Percentiles rank a stretch among this genome's conserved stretches.
These are phyloP conservation scores for Bujurquina vittata DNA, from an alignment of 2,113 vertebrate species.

Conservation along the genomic window DNA sequence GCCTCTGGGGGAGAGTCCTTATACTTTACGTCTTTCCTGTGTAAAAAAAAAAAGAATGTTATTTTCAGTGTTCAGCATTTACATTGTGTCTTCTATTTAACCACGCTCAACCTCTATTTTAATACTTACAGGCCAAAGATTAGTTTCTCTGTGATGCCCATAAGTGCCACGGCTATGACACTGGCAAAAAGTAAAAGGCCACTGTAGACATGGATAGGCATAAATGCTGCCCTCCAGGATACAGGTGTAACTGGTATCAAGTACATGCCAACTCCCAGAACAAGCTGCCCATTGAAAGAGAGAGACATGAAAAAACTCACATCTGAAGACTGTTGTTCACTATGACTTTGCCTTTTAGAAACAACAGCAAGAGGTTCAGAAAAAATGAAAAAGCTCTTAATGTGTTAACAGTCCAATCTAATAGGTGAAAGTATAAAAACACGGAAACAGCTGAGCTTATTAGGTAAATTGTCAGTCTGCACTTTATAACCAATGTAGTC, in stretches of 20 bases:
- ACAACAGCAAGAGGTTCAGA: background rate
- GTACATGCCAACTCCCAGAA: slow-evolving; percentile 86
- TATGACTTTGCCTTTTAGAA: background rate
- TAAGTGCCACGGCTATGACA: slow-evolving; percentile 87
- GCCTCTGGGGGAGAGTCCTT: slow-evolving; percentile 87
- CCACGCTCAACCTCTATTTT: background rate
- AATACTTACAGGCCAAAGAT: slow-evolving; percentile 91
- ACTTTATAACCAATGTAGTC: background rate
- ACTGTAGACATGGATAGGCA: slow-evolving; percentile 90
- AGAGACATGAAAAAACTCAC: background rate
- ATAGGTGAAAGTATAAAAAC: background rate
- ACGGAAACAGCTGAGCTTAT: background rate
- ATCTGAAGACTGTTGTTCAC: slow-evolving; percentile 2
- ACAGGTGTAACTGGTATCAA: slow-evolving; percentile 87
- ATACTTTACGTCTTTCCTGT: slow-evolving; percentile 80
- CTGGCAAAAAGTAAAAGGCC: slow-evolving; percentile 89
- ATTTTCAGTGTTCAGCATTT: background rate
- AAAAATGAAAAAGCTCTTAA: background rate
- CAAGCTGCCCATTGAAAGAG: slow-evolving; percentile 82
- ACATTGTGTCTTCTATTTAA: background rate
- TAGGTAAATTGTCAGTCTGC: background rate
- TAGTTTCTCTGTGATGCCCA: slow-evolving; percentile 96
- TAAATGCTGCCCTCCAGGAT: slow-evolving; percentile 80
- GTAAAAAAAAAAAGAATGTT: slow-evolving; percentile 2
- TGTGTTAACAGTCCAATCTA: background rate